phyloP scores from a whole-genome alignment of 2,888 invertebrate species.

The Volucella zonaria region DNA sequence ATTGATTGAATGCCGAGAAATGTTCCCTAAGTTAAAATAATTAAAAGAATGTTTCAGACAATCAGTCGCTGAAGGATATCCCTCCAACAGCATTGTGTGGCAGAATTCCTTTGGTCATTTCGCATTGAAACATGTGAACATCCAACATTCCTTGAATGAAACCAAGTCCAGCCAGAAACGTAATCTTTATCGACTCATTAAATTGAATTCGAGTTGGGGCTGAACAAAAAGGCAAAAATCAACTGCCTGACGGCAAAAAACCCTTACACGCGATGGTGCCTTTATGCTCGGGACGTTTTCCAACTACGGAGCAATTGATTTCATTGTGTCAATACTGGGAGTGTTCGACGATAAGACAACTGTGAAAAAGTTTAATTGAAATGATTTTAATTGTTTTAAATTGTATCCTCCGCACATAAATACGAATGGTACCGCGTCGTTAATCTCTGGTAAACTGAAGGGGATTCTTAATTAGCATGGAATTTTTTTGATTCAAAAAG shows the following conservation, averaged over 20 bases:
- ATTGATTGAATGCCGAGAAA: conserved; percentile 62
- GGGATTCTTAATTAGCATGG: neutral
- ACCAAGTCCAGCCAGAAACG: conserved; percentile 44
- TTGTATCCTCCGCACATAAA: conserved; percentile 27
- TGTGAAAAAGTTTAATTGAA: conserved; percentile 44
- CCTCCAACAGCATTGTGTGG: conserved; percentile 10
- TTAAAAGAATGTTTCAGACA: conserved; percentile 53
- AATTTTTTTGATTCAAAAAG: neutral
- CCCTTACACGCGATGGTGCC: conserved; percentile 46
- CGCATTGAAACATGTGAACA: neutral
- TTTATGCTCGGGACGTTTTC: conserved; percentile 39
- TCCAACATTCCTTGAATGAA: conserved; percentile 32
- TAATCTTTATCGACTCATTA: conserved; percentile 71
- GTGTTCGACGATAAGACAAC: conserved; percentile 38
- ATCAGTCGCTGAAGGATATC: conserved; percentile 51
- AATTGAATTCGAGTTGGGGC: conserved; percentile 56
- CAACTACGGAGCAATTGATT: conserved; percentile 55
- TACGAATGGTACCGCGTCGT: neutral
- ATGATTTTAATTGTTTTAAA: conserved; percentile 66
- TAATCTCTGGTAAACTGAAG: neutral
- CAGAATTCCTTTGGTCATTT: conserved; percentile 24
- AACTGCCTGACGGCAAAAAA: neutral
- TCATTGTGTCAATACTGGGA: conserved; percentile 55
- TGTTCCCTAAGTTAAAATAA: conserved; percentile 55
- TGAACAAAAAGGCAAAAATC: conserved; percentile 6